Base-by-base conservation (phyloP, 2,888 invertebrate species). In the Archips xylosteana region DNA sequence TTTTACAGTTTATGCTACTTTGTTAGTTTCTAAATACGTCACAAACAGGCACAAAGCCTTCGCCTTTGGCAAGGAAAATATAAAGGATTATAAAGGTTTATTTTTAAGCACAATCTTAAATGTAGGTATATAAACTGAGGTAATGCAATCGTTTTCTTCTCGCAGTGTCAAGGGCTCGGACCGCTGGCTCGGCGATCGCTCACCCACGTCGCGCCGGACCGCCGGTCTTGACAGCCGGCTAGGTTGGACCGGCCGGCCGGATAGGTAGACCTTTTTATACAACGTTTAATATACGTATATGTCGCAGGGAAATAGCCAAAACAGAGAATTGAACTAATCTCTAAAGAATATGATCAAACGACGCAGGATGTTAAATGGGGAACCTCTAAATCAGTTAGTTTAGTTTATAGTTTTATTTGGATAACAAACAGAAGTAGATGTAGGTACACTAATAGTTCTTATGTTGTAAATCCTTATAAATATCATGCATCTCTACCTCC, bases 161-260 rank as follows among this genome's bases (percentile, higher is more conserved):
- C n/a, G n/a, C 5, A 54, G 3, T 23, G 15, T 8, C 23, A 54
- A 54, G 15, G 54, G 8, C 54, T 23, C 23, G 3, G 49, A 49
- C 49, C n/a, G n/a, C 49, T 3, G 23, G 23, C 2, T 10, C 32
- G 32, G 57, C 32, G 32, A 57, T 57, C 57, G 32, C 57, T 57
- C 57, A 57, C 57, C 57, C 57, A 12, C 57, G 57, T 57, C 54
- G 13, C 32, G 32, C 57, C 57, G 51, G 51, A 1, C 51, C 23
- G 15, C 5, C 32, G 57, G 60, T 6, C 36, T 8, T 60, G 60
- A 60, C 60, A 60, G 36, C n/a, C 13, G 9, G 36, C 23, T 60
- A n/a, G n/a, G n/a, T n/a, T n/a, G n/a, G n/a, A n/a, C n/a, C n/a
- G n/a, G n/a, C 39, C 8, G n/a, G n/a, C n/a, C n/a, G n/a, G n/a